Evolutionary conservation across 1,140 invertebrate species (phyloP), one percentile per base, ranked within the genome.

Genomic region (Calosoma granatense): DNA sequence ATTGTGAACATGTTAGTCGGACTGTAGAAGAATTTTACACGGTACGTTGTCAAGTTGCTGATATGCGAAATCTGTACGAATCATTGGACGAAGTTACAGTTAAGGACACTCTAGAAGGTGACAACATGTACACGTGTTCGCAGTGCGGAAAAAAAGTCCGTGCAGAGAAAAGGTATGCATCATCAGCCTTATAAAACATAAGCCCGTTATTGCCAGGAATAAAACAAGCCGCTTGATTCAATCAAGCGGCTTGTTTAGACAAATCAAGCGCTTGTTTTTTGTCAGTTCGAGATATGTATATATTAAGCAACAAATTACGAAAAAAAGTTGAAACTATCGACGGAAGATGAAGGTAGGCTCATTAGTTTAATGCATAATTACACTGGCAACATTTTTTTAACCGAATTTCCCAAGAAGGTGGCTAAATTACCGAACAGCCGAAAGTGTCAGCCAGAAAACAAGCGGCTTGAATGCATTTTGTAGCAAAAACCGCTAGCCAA

Each of bases 51-150:
- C 92, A 96, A 73, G 94, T 97, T 1, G 90, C 93, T 1, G 93
- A 97, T 69, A 96, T 97, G 93, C 80, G 92, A 51, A 95, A 95
- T 74, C 75, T 97, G 4, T 92, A 95, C 66, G 93, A 97, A 71
- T 94, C 92, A 20, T 75, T 97, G 3, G 90, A 97, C 72, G 92
- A 97, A 75, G 90, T 97, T 1, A 96, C 93, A 1, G 92, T 97
- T 0, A 97, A 96, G 68, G 94, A 97, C 67, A 97, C 92, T 15
- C 72, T 97, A 0, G 94, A 97, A 71, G 94, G 94, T 17, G 94
- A 97, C 70, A 97, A 97, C 68, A 97, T 96, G 88, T 97, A 97
- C 71, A 96, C 92, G 0, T 97, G 94, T 71, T 94, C 91, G 4
- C 90, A 94, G 60, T 97, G 94, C 72, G 86, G 91, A 1, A 91